Conservation (phyloP, 2,113 vertebrate genomes). For the Paraplagusia blochii region DNA sequence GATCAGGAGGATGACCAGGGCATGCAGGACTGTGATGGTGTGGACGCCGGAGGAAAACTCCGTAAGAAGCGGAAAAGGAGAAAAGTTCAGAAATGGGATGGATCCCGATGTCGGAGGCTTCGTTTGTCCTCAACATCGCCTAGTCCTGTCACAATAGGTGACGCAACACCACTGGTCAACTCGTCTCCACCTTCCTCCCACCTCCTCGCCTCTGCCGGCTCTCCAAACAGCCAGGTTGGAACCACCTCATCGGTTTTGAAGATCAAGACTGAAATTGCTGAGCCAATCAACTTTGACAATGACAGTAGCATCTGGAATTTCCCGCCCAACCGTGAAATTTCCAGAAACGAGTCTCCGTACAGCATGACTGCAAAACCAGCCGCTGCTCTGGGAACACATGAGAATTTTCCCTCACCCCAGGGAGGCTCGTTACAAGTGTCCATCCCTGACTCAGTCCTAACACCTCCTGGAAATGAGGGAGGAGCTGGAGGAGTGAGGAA, state of each 20-base stretch:
- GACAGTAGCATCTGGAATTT: slow-evolving; percentile 99
- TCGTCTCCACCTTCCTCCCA: slow-evolving; percentile 79
- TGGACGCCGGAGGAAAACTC: slow-evolving; percentile 77
- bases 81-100: slow-evolving; percentile 94
- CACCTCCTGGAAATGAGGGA: slow-evolving; percentile 90
- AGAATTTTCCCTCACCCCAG: slow-evolving; percentile 91
- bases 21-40: slow-evolving; percentile 83
- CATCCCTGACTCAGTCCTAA: slow-evolving; percentile 97
- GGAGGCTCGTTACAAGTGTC: slow-evolving; percentile 86
- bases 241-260: slow-evolving; percentile 86
- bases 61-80: slow-evolving; percentile 92
- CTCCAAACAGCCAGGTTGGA: slow-evolving; percentile 75
- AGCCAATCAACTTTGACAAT: slow-evolving; percentile 99
- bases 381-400: slow-evolving; percentile 76
- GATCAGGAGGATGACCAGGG: slow-evolving; percentile 82
- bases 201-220: slow-evolving; percentile 81
- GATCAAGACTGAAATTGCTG: slow-evolving; percentile 98
- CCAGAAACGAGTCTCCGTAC: slow-evolving; percentile 95
- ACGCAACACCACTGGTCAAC: slow-evolving; percentile 79
- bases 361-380: slow-evolving; percentile 98
- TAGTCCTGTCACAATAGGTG: slow-evolving; percentile 81
- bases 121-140: slow-evolving; percentile 83
- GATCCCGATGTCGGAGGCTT: slow-evolving; percentile 79
- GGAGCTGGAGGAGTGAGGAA: slow-evolving; percentile 83
- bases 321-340: slow-evolving; percentile 97